Evolutionary conservation across 2,888 invertebrate species (phyloP).

Genomic region (Ectemnius continuus): DNA sequence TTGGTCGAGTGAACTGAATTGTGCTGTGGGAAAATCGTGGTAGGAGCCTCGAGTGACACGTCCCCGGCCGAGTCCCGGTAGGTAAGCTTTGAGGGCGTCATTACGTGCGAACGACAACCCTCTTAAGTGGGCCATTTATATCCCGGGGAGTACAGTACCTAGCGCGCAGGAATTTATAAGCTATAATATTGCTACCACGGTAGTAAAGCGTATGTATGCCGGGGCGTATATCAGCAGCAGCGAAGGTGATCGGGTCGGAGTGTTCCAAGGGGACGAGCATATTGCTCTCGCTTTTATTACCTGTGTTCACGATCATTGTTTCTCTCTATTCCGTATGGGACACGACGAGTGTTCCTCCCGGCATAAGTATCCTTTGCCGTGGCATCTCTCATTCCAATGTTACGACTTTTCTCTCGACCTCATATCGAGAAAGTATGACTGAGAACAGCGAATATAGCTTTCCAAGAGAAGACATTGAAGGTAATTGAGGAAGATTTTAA

Average conservation of each 20-base stretch:
- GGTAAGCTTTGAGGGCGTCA: slow-evolving; percentile 68
- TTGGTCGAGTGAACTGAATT: neutral
- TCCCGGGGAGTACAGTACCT: slow-evolving; percentile 54
- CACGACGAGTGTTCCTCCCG: slow-evolving; percentile 37
- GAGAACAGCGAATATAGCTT: slow-evolving; percentile 29
- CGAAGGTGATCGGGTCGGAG: slow-evolving; percentile 67
- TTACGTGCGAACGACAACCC: slow-evolving; percentile 69
- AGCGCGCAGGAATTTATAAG: slow-evolving; percentile 72
- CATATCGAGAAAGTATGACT: slow-evolving; percentile 46
- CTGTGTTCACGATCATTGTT: slow-evolving; percentile 44
- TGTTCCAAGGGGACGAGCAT: slow-evolving; percentile 44
- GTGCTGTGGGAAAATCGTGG: slow-evolving; percentile 45
- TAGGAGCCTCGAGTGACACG: slow-evolving; percentile 41
- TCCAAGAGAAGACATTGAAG: too few relatives aligned
- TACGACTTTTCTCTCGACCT: slow-evolving; percentile 3
- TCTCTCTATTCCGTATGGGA: slow-evolving; percentile 56
- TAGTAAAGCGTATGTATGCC: slow-evolving; percentile 66
- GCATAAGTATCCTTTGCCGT: neutral
- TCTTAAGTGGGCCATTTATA: slow-evolving; percentile 69
- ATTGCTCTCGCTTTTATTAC: slow-evolving; percentile 63
- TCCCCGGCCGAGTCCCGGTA: slow-evolving; percentile 54
- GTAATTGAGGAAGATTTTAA: too few relatives aligned
- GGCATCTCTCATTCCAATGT: neutral
- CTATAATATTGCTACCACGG: slow-evolving; percentile 73
- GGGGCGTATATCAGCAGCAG: slow-evolving; percentile 65